Conservation (phyloP, 1,140 invertebrate genomes). For the Uloborus diversus region DNA sequence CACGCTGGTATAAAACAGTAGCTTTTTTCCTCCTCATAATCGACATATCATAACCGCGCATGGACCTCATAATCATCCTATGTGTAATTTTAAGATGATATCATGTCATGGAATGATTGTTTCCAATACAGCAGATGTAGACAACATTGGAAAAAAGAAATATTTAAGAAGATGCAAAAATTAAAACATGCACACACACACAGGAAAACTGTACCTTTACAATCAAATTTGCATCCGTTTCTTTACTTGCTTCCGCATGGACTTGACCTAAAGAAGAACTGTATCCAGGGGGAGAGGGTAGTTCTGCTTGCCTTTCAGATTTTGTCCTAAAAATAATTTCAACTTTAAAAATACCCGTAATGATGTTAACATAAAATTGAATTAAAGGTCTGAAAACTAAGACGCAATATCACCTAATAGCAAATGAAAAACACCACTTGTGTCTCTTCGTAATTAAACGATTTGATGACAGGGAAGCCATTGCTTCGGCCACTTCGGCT, state of each 20-base stretch:
- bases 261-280: conserved; percentile 76
- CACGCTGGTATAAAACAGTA: too few relatives aligned
- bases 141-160: not conserved
- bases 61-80: too few relatives aligned
- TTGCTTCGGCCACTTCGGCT: too few relatives aligned
- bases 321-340: conserved; percentile 31
- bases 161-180: too few relatives aligned
- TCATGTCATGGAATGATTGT: too few relatives aligned
- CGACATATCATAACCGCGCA: too few relatives aligned
- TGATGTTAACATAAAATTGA: conserved; percentile 21
- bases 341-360: not conserved
- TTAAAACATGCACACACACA: too few relatives aligned
- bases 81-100: too few relatives aligned
- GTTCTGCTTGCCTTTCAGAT: conserved; percentile 62
- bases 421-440: conserved; percentile 62
- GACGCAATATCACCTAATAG: conserved; percentile 21
- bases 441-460: conserved; percentile 57
- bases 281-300: conserved; percentile 84
- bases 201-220: conserved; percentile 79
- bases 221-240: conserved; percentile 82
- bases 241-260: conserved; percentile 78
- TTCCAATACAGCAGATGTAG: not conserved
- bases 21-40: too few relatives aligned
- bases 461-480: conserved; percentile 38
- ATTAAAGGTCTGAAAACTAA: not conserved